Evolutionary conservation across 2,797 vertebrate genomes (phyloP), one percentile per base, ranked within the genome.

Genomic region (Vipera latastei): DNA sequence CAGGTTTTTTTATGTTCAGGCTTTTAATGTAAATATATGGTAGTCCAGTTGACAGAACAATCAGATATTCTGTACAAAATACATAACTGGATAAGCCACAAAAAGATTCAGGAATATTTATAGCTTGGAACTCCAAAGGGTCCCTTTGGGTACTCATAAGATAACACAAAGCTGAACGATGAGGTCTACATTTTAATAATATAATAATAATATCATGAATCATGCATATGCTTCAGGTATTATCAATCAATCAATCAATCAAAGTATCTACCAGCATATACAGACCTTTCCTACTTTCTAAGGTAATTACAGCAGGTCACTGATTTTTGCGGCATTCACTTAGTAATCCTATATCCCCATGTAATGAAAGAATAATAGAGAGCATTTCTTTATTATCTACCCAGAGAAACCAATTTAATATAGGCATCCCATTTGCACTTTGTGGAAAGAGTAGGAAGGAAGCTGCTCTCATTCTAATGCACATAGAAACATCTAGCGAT

Each of bases 41-140:
- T 91, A 83, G 38, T 61, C 57, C 91, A 94, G n/a, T 20, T 92
- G 83, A 91, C 65, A 91, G 25, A 92, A 69, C 9, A 89, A 48
- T 78, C 90, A 92, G n/a, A 83, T 92, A 92, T 92, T 94, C 59
- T 93, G 51, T 90, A 94, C 94, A 93, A 44, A 88, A 8, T 83
- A 92, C 89, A 83, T 92, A 92, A 93, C 59, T 78, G 22, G 91
- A 90, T 85, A 92, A 93, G 60, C 11, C 90, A 90, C n/a, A 88
- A 65, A 1, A 0, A 1, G 12, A 32, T n/a, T 0, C 1, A 91
- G 91, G 9, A 61, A 92, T 90, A 20, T 92, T 26, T 92, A 89
- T 91, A 87, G 48, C 89, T 88, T 93, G 91, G 55, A 59, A 55
- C 28, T 88, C 65, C 53, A 83, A 83, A 53, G 20, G 44, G 73